Base-by-base conservation (phyloP, 2,888 invertebrate species). In the Entomobrya proxima region DNA sequence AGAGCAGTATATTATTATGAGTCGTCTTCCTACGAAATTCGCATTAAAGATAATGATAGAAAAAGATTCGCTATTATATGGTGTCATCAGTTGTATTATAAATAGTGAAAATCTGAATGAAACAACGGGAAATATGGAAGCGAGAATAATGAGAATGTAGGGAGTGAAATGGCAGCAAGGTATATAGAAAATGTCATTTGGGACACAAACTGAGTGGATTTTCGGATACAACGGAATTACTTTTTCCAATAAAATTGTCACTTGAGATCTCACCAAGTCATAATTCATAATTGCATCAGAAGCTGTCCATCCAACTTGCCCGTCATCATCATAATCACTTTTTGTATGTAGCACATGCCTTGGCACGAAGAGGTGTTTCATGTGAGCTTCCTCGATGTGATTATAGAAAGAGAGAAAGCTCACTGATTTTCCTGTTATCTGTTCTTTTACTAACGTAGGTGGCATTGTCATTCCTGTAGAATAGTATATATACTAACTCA, bases 181-280 rank as follows among this genome's bases (percentile, higher is more conserved):
- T 1, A 44, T 44, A 21, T 32, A 15, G 24, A 15, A 24, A 24
- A 69, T 69, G 69, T 77, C 82, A 77, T 84, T 24, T 84, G 84
- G 84, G 84, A 83, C 21, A 79, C n/a, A 72, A 82, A 75, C 78
- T 82, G 88, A 90, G 89, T 89, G 89, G 90, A 89, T 90, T 89
- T 89, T 86, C 87, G 87, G 89, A 88, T 89, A 88, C 89, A 87
- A 87, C 30, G 85, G 89, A 89, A 88, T 89, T 87, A 89, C 78
- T 78, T 64, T 86, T 87, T 88, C 89, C 88, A 89, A 90, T 90
- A 87, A 90, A 90, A 90, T 88, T 90, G 90, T 90, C 90, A 89
- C 89, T 89, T 89, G 89, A 89, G 89, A 88, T 81, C 85, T 79
- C 80, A 24, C 81, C 55, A 74, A 88, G 88, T 89, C 89, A 88